Evolutionary conservation across 2,888 invertebrate species (phyloP).

Genomic region (Drosophila ustulata): DNA sequence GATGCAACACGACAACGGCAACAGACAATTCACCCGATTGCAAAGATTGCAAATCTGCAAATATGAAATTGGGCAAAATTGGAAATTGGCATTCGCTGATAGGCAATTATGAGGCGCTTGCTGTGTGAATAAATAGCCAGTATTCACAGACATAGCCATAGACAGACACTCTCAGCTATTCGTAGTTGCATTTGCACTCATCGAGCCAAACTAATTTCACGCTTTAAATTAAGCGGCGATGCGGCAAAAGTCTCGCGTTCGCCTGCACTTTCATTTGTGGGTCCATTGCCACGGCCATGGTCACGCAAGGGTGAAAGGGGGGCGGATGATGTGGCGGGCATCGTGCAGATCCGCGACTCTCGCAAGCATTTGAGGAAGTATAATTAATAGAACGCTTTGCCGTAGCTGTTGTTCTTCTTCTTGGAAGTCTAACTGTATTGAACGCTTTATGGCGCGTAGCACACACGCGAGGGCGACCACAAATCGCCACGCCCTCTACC

Average conservation of each 20-base stretch:
- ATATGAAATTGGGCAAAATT: conserved; percentile 51
- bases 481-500: neutral
- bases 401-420: conserved; percentile 58
- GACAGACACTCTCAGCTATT: conserved; percentile 14
- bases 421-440: conserved; percentile 77
- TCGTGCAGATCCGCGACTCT: conserved; percentile 52
- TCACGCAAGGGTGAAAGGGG: conserved; percentile 29
- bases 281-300: conserved; percentile 36
- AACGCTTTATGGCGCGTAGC: conserved; percentile 81
- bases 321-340: neutral
- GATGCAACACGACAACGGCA: conserved; percentile 7
- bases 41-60: conserved; percentile 3
- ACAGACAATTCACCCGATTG: neutral
- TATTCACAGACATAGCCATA: neutral
- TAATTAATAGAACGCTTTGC: conserved; percentile 80
- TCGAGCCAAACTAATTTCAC: conserved; percentile 78
- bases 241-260: conserved; percentile 68
- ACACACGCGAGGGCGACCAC: conserved; percentile 62
- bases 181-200: conserved; percentile 10
- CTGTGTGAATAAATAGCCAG: conserved; percentile 22
- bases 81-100: conserved; percentile 39
- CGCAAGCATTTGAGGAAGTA: conserved; percentile 76
- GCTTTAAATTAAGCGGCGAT: conserved; percentile 81
- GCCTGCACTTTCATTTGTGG: conserved; percentile 61
- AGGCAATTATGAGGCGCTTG: conserved; percentile 35